Conservation (phyloP, 2,113 vertebrate species). For the Eidolon helvum region DNA sequence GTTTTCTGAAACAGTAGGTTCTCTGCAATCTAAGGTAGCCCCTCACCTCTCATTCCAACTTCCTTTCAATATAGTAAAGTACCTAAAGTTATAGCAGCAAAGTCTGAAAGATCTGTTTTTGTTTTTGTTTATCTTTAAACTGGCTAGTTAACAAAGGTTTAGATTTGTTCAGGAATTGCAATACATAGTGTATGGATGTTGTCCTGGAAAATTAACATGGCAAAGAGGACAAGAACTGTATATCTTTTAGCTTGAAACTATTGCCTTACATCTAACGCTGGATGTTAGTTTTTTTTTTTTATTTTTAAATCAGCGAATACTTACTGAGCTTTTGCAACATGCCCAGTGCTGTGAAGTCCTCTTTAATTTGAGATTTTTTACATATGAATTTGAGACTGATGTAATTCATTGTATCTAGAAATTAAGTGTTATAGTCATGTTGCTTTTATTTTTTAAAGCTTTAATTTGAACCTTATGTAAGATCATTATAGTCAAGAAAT, state of each 20-base stretch:
- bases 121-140: background rate
- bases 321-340: background rate
- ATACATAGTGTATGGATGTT: background rate
- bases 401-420: background rate
- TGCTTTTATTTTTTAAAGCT: constrained; percentile 7
- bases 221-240: background rate
- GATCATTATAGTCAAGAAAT: background rate
- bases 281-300: background rate
- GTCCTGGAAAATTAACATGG: background rate
- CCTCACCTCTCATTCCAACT: background rate
- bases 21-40: background rate
- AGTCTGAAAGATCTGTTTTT: background rate
- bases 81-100: background rate
- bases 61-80: background rate
- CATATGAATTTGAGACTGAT: constrained; percentile 26
- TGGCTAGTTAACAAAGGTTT: background rate
- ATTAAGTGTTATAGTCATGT: background rate
- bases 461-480: background rate
- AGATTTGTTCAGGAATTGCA: background rate
- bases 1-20: background rate
- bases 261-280: background rate
- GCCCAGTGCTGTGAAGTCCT: background rate
- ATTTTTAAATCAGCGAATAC: background rate
- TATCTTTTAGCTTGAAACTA: background rate
- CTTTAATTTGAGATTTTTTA: background rate